Evolutionary conservation across 2,797 vertebrate genomes (phyloP).

Genomic region (Falco berigora): DNA sequence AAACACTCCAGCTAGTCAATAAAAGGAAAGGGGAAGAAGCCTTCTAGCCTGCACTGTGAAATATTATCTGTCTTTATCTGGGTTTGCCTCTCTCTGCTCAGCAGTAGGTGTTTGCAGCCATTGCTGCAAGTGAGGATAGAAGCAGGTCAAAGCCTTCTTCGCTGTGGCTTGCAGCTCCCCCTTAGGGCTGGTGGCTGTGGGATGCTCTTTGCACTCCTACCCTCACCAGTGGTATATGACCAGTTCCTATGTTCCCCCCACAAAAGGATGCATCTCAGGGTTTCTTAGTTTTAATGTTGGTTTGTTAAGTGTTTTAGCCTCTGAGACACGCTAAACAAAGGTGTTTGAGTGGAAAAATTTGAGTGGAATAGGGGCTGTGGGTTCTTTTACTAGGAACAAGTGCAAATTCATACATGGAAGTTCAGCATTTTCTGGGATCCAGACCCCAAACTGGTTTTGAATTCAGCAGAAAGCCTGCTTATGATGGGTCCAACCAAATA

Average conservation of each 20-base stretch:
- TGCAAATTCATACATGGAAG: neutral
- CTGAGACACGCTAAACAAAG: neutral
- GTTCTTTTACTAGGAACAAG: neutral
- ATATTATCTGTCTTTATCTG: accelerated
- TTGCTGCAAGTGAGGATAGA: neutral
- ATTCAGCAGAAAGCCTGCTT: neutral
- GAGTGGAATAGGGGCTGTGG: neutral
- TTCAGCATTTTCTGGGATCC: neutral
- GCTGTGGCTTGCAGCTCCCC: neutral
- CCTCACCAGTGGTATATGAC: neutral
- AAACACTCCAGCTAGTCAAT: neutral
- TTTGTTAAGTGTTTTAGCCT: neutral
- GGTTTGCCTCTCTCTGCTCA: neutral
- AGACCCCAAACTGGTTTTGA: neutral
- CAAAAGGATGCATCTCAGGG: neutral
- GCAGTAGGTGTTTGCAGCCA: neutral
- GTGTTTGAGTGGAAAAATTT: neutral
- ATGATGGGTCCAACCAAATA: neutral
- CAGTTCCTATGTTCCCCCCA: neutral
- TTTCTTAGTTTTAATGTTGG: neutral
- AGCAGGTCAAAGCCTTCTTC: neutral
- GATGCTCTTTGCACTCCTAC: neutral
- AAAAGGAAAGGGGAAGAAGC: neutral
- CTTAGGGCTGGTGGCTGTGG: neutral
- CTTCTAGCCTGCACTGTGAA: neutral